Conservation (phyloP, 2,113 vertebrate species). For the Anoura caudifer region DNA sequence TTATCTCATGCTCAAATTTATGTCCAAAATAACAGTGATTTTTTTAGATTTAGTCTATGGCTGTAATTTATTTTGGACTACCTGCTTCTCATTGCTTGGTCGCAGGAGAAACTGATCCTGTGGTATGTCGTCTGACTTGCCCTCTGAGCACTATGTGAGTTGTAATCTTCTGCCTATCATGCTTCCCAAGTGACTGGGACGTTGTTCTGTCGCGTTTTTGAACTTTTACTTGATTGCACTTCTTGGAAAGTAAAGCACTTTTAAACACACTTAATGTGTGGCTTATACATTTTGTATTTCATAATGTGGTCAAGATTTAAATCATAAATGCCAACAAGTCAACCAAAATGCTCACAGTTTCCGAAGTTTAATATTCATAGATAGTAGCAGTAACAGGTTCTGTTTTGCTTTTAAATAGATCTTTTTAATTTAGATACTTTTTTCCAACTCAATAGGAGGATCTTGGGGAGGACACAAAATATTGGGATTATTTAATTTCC, state of each 20-base stretch:
- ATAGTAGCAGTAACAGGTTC: background rate
- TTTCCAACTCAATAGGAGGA: background rate
- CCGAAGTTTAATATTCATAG: background rate
- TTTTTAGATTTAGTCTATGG: background rate
- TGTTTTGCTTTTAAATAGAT: background rate
- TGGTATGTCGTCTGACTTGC: background rate
- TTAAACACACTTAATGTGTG: background rate
- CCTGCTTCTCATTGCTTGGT: background rate
- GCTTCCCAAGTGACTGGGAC: background rate
- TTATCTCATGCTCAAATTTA: background rate
- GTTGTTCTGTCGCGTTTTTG: background rate
- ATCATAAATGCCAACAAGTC: background rate
- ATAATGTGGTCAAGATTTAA: constrained; percentile 18
- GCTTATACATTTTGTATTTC: background rate
- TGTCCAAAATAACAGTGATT: background rate
- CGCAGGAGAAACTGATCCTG: background rate
- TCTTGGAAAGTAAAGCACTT: background rate
- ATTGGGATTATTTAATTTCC: constrained; percentile 20
- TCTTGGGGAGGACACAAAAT: background rate
- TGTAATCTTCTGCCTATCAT: background rate
- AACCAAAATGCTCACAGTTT: background rate
- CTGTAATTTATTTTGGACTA: background rate
- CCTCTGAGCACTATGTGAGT: background rate
- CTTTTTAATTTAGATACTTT: background rate
- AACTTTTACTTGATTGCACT: background rate